Evolutionary conservation across 1,140 invertebrate species (phyloP), one percentile per base, ranked within the genome.

Genomic region (Bombus turneri): DNA sequence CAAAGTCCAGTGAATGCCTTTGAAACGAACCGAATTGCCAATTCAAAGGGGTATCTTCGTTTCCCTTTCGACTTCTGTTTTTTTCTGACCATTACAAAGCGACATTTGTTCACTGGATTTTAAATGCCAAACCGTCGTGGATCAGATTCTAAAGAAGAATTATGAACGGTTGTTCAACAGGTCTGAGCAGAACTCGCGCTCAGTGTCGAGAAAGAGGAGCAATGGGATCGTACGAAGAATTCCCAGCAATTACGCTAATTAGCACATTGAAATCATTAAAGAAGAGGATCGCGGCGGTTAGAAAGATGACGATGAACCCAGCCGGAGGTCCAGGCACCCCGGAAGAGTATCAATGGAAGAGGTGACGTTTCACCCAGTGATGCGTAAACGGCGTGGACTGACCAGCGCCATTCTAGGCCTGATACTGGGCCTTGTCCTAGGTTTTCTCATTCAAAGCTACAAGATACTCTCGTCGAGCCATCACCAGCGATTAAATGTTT

Each of bases 361-460:
- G 91, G 92, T 92, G 92, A 93, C 91, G 89, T 88, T 92, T 91
- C 85, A 92, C 41, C 76, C 85, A 93, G 93, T 92, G 88, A 95
- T 95, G 94, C 94, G 94, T 91, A 95, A 94, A 91, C 92, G 93
- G 92, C 94, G 95, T 86, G 94, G 94, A 90, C 88, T 94, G 80
- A 91, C 91, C 83, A 95, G 94, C 91, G 94, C 93, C 93, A 91
- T 94, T 88, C 88, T 95, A 82, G 95, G 95, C 93, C 93, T 95
- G 57, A 91, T 92, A 12, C 84, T 93, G 72, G 95, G 95, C 83
- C 91, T 95, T 13, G 39, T 94, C n/a, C 79, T 95, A 34, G 94
- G 95, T 64, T 89, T 93, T n/a, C 68, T 95, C 12, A 91, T 95
- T 59, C 83, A 90, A 25, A 93, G 93, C 81, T 93, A 93, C 69